Base-by-base conservation (phyloP, 2,888 invertebrate species). In the Lottia gigantea region DNA sequence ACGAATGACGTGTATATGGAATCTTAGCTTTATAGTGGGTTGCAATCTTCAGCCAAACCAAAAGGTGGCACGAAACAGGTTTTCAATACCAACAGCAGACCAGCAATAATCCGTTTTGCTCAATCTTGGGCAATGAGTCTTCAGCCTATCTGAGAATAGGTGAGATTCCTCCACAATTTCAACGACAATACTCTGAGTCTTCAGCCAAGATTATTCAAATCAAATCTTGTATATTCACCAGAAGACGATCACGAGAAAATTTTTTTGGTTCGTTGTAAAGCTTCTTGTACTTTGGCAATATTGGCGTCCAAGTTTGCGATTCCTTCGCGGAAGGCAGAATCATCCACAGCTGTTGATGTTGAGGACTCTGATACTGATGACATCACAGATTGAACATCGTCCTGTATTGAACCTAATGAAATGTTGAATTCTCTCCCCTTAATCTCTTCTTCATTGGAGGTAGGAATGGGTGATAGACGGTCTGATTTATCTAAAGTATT, bases 231-330 rank as follows among this genome's bases (percentile, higher is more conserved):
- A n/a, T 3, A 31, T 31, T 31, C 31, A 31, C 31, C 31, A 31
- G 6, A 31, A 31, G 6, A 31, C 31, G 6, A 40, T 40, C 40
- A 40, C 40, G 79, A 76, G 64, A 82, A 77, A 78, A 80, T 80
- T 8, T 80, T 80, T 63, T 84, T 84, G 49, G 81, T 82, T 72
- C 78, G 78, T 70, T 82, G 79, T 31, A 87, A 76, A 23, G 83
- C 80, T 64, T 77, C 72, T 67, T 85, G 84, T 6, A 85, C 71
- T 62, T 79, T 79, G 3, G 83, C 80, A 49, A 87, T 86, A 71
- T 85, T 85, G 15, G 80, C 83, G 75, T 86, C 86, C 7, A 87
- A 74, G 6, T 80, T 79, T 12, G 84, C 84, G 46, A 87, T 80
- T 0, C 85, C 85, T 55, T 80, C 80, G 66, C 81, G 71, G 71